phyloP scores from a whole-genome alignment of 2,113 vertebrate species.

The Hemiscyllium ocellatum region DNA sequence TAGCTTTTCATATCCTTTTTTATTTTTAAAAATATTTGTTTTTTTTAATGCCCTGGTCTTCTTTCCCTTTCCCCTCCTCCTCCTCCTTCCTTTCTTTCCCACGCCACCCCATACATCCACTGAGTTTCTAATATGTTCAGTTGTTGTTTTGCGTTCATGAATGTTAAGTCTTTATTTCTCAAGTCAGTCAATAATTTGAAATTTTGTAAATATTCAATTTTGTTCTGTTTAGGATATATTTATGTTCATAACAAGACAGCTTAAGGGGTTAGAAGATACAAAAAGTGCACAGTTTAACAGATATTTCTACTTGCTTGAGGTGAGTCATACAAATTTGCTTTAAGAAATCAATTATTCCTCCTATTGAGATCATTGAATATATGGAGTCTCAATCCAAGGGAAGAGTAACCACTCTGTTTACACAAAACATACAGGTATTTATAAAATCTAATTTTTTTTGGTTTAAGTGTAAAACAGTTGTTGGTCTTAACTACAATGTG shows the following conservation, averaged over 20 bases:
- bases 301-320: slow-evolving; percentile 98
- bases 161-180: background rate
- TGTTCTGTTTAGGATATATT: slow-evolving; percentile 82
- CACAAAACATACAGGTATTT: background rate
- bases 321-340: slow-evolving; percentile 46
- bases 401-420: slow-evolving; percentile 31
- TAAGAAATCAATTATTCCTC: background rate
- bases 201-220: slow-evolving; percentile 42
- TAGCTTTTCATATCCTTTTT: slow-evolving; percentile 41
- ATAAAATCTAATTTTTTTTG: too few species aligned
- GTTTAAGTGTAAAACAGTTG: background rate
- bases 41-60: background rate
- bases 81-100: background rate
- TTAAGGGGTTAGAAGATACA: slow-evolving; percentile 95
- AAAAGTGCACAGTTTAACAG: slow-evolving; percentile 98
- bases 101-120: background rate
- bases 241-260: slow-evolving; percentile 98
- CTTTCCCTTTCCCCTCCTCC: background rate
- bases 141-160: background rate
- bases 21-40: background rate
- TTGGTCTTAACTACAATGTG: background rate
- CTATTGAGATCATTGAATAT: slow-evolving; percentile 39
- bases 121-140: background rate
- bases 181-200: background rate
- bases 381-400: slow-evolving; percentile 38